Evolutionary conservation across 2,888 invertebrate genomes (phyloP), one percentile per base, ranked within the genome.

Genomic region (Trachelus tabidus): DNA sequence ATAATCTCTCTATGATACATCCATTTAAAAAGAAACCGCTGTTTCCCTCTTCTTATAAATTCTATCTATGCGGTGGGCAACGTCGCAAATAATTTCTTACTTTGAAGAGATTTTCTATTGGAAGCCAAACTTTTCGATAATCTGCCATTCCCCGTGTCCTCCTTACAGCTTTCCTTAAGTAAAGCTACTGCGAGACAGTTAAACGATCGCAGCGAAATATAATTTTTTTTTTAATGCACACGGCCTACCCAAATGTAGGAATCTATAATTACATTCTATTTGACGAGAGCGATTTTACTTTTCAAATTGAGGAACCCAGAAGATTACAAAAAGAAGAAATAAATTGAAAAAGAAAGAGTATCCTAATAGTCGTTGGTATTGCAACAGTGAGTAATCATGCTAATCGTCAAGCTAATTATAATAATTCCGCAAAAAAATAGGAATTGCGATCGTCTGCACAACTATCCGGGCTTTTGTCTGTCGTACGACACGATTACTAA

Each of bases 401-500:
- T 56, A 56, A 56, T 56, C 56, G 56, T 56, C 23, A 56, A 23
- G 56, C 56, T 56, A 56, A 56, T 56, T 40, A 40, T 40, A 35
- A 15, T 23, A 23, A 56, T 56, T 56, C 56, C 9, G 9, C 23
- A 56, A 23, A 23, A 56, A 56, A 56, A 56, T 23, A 23, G 9
- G 23, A 56, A 56, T 56, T 31, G 71, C 31, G 34, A 31, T 71
- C 71, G 71, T 33, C 12, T 33, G 71, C 71, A 71, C 6, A 71
- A 31, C 31, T 71, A 71, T 71, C 71, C 23, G 23, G 71, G 78
- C 78, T 78, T 78, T 34, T 73, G 73, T 31, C 75, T 75, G 56
- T 78, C 75, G 56, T 78, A 75, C 73, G 73, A 69, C 73, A 68
- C 75, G 68, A 76, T 75, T 75, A 78, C n/a, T 68, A 73, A 78